Percentiles rank a stretch among this genome's conserved stretches.
Conservation (phyloP, 2,113 vertebrate genomes). For the Apteryx owenii region DNA sequence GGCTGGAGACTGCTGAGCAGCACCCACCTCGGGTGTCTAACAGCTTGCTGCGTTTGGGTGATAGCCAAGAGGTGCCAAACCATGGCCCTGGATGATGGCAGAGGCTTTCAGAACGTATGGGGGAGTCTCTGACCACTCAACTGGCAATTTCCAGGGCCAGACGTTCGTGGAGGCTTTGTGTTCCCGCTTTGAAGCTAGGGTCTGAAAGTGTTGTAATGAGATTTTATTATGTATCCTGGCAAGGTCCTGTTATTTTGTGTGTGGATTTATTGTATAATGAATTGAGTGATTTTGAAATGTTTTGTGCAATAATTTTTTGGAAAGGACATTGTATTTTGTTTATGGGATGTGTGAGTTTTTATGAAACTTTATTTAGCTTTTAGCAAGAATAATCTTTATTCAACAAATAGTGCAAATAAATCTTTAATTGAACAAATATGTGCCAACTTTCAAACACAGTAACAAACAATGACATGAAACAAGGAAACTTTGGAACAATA, state of each 20-base stretch:
- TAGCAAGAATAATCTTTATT: constrained; percentile 75
- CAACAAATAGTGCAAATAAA: constrained; percentile 73
- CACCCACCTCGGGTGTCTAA: not conserved
- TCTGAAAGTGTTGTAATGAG: constrained; percentile 74
- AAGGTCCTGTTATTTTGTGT: constrained; percentile 63
- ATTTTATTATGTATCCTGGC: constrained; percentile 70
- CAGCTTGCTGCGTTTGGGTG: too few species aligned
- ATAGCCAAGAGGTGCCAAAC: rapidly evolving
- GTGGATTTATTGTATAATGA: constrained; percentile 73
- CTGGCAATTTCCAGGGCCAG: not conserved
- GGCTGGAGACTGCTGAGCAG: not conserved
- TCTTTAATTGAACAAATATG: constrained; percentile 74
- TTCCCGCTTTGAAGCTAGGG: constrained; percentile 51
- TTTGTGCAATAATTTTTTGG: constrained; percentile 69
- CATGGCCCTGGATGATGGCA: constrained; percentile 4
- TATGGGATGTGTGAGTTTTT: constrained; percentile 70
- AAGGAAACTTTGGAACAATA: constrained; percentile 60
- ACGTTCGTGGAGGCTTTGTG: constrained; percentile 42
- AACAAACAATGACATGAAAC: constrained; percentile 74
- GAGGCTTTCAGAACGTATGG: not conserved
- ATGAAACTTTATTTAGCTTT: constrained; percentile 75
- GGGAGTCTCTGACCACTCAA: not conserved
- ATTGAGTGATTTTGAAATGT: constrained; percentile 71
- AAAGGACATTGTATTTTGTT: constrained; percentile 72
- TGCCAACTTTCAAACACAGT: constrained; percentile 69